Percentiles rank a stretch among this genome's conserved stretches.
Conservation (phyloP, 2,113 vertebrate genomes). For the Okapia johnstoni region DNA sequence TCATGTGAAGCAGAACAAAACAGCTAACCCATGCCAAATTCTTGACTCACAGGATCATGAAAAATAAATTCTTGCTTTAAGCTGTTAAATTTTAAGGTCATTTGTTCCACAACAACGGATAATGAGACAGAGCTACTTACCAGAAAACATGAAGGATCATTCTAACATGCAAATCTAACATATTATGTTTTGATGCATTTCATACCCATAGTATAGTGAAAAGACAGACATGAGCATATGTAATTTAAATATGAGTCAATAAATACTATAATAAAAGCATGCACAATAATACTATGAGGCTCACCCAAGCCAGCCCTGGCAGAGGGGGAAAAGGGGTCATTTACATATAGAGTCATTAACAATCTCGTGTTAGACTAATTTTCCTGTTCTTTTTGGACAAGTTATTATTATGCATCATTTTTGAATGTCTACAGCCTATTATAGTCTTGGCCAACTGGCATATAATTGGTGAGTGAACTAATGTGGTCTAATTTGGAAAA, state of each 20-base stretch:
- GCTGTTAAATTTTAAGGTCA: not conserved
- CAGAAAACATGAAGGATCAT: conserved; percentile 1
- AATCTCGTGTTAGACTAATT: not conserved
- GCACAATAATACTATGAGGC: not conserved
- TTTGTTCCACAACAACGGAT: not conserved
- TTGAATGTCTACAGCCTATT: not conserved
- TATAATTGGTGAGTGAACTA: not conserved
- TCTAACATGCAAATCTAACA: not conserved
- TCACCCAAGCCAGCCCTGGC: not conserved
- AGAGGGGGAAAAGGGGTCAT: not conserved
- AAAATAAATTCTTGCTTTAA: not conserved
- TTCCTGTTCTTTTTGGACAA: not conserved
- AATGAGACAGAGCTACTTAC: not conserved
- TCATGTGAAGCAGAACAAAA: not conserved
- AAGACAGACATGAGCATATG: not conserved
- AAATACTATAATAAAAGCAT: not conserved
- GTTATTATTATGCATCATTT: not conserved
- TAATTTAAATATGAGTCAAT: not conserved
- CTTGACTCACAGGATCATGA: not conserved
- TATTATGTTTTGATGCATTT: not conserved
- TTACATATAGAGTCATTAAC: not conserved
- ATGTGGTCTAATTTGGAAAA: not conserved
- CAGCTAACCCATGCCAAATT: not conserved
- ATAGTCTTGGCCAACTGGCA: not conserved
- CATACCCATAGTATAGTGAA: not conserved